Evolutionary conservation across 1,140 invertebrate species (phyloP).

Genomic region (Steinernema feltiae): DNA sequence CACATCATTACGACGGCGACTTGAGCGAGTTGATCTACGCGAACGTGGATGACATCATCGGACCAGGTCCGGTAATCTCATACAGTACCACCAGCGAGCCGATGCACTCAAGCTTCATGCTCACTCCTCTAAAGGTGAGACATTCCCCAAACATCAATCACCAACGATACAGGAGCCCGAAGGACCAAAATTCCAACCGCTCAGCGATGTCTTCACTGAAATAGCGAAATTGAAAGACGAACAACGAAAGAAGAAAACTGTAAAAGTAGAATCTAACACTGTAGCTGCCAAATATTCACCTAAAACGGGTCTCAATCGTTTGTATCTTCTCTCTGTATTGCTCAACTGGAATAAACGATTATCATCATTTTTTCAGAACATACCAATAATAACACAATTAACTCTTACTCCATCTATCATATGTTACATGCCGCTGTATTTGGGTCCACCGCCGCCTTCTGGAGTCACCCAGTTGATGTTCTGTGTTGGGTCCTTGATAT

Average conservation of each 20-base stretch:
- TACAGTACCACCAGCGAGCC: conserved; percentile 9
- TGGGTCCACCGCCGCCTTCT: conserved; percentile 92
- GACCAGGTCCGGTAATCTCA: conserved; percentile 29
- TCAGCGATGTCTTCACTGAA: conserved; percentile 36
- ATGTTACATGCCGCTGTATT: conserved; percentile 97
- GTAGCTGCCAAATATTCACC: neutral
- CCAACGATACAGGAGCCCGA: neutral
- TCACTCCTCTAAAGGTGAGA: conserved; percentile 8
- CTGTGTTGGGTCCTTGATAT: conserved; percentile 96
- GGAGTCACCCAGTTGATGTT: conserved; percentile 99
- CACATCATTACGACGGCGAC: conserved; percentile 30
- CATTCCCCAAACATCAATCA: neutral
- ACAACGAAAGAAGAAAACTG: conserved; percentile 18
- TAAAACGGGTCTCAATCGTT: neutral
- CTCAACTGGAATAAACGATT: too few relatives aligned
- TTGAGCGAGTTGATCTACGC: conserved; percentile 40
- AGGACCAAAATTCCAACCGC: conserved; percentile 33
- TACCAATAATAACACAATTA: too few relatives aligned
- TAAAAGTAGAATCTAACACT: conserved; percentile 25
- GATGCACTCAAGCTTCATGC: conserved; percentile 18
- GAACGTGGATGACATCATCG: conserved; percentile 37
- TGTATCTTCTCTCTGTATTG: too few relatives aligned
- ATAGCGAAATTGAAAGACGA: conserved; percentile 30
- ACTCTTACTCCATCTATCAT: too few relatives aligned
- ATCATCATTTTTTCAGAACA: too few relatives aligned